Evolutionary conservation across 1,140 invertebrate species (phyloP).

Genomic region (Pantala flavescens): DNA sequence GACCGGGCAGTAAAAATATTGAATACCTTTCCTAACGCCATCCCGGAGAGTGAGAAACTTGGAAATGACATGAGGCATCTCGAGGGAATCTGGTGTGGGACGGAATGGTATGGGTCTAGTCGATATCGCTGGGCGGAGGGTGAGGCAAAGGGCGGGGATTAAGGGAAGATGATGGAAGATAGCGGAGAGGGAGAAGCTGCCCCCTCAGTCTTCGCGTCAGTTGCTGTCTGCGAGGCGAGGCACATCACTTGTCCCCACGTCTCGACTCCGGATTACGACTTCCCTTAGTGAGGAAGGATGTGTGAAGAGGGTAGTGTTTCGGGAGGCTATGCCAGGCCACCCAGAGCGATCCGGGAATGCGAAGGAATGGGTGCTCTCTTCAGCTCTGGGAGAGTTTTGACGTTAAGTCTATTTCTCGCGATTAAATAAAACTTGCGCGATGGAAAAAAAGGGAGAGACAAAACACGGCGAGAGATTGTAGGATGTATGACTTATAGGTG

Average conservation of each 20-base stretch:
- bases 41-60: neutral
- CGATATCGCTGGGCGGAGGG: neutral
- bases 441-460: too few relatives aligned
- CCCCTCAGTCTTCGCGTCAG: slow-evolving; percentile 6
- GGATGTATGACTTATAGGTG: too few relatives aligned
- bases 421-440: too few relatives aligned
- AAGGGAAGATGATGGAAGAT: slow-evolving; percentile 23
- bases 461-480: too few relatives aligned
- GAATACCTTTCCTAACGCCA: neutral
- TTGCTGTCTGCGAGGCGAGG: slow-evolving; percentile 1
- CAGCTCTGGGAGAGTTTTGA: too few relatives aligned
- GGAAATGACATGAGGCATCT: neutral
- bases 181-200: neutral
- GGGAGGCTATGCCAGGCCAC: neutral
- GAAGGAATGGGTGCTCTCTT: neutral
- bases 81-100: neutral
- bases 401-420: too few relatives aligned
- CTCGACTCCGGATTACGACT: neutral
- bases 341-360: neutral
- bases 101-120: neutral
- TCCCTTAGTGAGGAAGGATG: neutral
- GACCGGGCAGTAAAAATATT: neutral
- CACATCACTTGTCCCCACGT: neutral
- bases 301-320: slow-evolving; percentile 5
- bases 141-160: slow-evolving; percentile 26